Percentiles rank a stretch among this genome's conserved stretches.
phyloP scores from a whole-genome alignment of 2,113 vertebrate species.

The Barnardius zonarius region DNA sequence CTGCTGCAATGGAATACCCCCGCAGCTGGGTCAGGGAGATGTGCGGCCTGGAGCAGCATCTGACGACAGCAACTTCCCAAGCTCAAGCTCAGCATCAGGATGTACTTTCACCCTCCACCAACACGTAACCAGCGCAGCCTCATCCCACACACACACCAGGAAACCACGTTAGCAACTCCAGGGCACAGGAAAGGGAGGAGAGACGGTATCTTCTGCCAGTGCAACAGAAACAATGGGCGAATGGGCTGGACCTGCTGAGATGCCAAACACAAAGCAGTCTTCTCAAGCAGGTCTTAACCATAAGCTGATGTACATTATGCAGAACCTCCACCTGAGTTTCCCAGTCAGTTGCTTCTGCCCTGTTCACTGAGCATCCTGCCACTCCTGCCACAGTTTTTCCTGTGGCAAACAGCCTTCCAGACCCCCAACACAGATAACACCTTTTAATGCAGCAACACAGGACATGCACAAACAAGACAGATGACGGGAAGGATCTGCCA shows the following conservation, averaged over 20 bases:
- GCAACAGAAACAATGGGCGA: background rate
- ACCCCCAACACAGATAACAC: background rate
- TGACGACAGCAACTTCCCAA: background rate
- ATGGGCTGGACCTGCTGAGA: background rate
- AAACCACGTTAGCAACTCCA: background rate
- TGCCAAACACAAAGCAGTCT: background rate
- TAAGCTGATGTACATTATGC: background rate
- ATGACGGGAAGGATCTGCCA: background rate
- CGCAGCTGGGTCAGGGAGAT: background rate
- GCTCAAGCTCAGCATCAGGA: background rate
- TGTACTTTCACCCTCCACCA: background rate
- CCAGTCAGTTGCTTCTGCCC: background rate
- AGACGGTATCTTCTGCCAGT: background rate
- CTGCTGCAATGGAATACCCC: background rate
- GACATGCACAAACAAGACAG: background rate
- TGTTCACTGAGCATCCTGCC: background rate
- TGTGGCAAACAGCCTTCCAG: background rate
- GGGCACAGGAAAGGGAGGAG: background rate
- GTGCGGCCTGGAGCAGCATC: background rate
- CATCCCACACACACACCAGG: fast-evolving
- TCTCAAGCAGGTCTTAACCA: background rate
- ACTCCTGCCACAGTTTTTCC: background rate
- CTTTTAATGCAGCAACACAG: background rate
- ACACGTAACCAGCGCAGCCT: background rate
- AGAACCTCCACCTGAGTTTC: background rate